Conservation (phyloP, 2,797 vertebrate genomes). For the Kryptopterus vitreolus region DNA sequence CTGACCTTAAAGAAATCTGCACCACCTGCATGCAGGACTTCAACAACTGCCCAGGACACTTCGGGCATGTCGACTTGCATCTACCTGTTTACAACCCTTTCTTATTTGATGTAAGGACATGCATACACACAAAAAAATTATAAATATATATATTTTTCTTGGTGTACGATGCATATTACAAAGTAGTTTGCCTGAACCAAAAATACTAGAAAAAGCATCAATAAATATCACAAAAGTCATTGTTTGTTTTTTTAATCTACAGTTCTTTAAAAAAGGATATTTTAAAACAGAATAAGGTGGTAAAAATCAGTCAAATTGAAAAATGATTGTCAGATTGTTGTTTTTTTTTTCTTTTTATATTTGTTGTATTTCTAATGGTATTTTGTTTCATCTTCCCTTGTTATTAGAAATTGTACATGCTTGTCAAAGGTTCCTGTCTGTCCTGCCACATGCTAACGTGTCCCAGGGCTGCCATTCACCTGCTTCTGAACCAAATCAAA, state of each 20-base stretch:
- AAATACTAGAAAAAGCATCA: too few relatives aligned
- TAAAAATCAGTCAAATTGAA: too few relatives aligned
- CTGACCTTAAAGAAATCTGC: constrained; percentile 88
- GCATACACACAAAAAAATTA: too few relatives aligned
- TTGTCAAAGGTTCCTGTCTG: constrained; percentile 89
- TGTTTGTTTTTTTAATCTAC: too few relatives aligned
- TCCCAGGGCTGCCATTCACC: constrained; percentile 80
- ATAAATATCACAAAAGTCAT: too few relatives aligned
- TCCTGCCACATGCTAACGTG: constrained; percentile 85
- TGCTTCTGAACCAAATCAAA: constrained; percentile 84
- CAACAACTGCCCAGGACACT: constrained; percentile 86
- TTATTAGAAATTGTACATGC: constrained; percentile 77
- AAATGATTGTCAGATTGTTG: too few relatives aligned
- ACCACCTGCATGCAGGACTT: constrained; percentile 91
- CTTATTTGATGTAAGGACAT: constrained; percentile 93
- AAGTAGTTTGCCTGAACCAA: too few relatives aligned
- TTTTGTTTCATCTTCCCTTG: background rate
- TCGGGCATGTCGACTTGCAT: constrained; percentile 89
- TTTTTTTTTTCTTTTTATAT: background rate
- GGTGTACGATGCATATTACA: too few relatives aligned
- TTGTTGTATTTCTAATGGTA: too few relatives aligned
- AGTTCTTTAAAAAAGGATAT: too few relatives aligned
- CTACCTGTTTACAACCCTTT: constrained; percentile 92
- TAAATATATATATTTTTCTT: too few relatives aligned
- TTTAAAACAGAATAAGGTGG: too few relatives aligned